Conservation (phyloP, 2,113 vertebrate genomes). For the Jacana jacana region DNA sequence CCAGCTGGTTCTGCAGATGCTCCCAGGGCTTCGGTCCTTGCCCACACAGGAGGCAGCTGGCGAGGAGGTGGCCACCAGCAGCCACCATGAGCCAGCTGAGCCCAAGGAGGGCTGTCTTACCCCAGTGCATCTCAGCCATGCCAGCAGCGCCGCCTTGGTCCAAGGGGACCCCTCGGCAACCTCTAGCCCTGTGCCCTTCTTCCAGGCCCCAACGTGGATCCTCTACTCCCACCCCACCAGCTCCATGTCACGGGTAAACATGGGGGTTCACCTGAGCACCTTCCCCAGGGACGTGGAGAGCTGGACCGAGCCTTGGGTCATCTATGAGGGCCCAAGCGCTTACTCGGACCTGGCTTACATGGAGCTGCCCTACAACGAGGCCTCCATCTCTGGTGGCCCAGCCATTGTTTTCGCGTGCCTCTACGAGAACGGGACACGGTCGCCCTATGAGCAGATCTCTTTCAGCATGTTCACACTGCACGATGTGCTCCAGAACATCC, state of each 20-base stretch:
- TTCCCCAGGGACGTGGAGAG: constrained; percentile 86
- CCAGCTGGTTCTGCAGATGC: not conserved
- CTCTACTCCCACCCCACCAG: constrained; percentile 89
- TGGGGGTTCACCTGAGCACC: constrained; percentile 87
- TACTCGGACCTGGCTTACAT: constrained; percentile 91
- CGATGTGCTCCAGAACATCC: constrained; percentile 87
- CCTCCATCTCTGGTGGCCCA: not conserved
- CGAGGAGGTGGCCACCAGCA: not conserved
- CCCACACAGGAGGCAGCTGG: rapidly evolving
- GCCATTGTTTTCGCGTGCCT: constrained; percentile 85
- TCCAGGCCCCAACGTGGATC: constrained; percentile 85
- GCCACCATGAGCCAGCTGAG: rapidly evolving
- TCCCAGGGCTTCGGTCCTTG: rapidly evolving
- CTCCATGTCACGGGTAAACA: constrained; percentile 77
- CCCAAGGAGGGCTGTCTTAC: rapidly evolving
- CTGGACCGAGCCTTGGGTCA: constrained; percentile 92
- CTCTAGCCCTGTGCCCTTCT: not conserved
- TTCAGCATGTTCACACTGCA: constrained; percentile 89
- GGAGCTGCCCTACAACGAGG: constrained; percentile 68
- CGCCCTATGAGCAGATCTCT: constrained; percentile 90
- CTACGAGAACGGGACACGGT: constrained; percentile 84
- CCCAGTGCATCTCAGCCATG: rapidly evolving
- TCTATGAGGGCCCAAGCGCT: constrained; percentile 90
- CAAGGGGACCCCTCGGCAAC: rapidly evolving
- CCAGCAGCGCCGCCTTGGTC: not conserved